phyloP scores from a whole-genome alignment of 2,113 vertebrate species.

The Tetrao urogallus region DNA sequence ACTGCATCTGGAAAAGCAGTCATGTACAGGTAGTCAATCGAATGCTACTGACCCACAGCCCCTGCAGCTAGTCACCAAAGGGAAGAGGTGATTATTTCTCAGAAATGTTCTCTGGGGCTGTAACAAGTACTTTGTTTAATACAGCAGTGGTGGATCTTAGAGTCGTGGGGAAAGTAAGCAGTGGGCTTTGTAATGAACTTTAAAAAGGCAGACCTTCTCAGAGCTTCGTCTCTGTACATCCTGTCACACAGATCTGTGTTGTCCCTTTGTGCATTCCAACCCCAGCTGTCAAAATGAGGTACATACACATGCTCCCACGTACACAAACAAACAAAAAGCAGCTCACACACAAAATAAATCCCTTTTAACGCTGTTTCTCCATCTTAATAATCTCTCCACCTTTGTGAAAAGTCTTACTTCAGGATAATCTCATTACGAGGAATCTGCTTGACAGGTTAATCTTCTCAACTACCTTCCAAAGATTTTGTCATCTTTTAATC shows the following conservation, averaged over 20 bases:
- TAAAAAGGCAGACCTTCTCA: not conserved
- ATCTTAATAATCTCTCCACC: conserved; percentile 15
- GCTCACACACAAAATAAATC: not conserved
- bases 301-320: fast-evolving
- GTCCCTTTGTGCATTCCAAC: not conserved
- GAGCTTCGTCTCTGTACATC: not conserved
- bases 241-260: not conserved
- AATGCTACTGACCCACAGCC: conserved; percentile 18
- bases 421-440: conserved; percentile 29
- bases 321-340: not conserved
- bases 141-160: not conserved
- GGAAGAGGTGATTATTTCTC: conserved; percentile 34
- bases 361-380: not conserved
- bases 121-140: conserved; percentile 44
- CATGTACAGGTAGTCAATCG: not conserved
- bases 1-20: not conserved
- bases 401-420: conserved; percentile 17
- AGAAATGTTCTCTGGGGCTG: conserved; percentile 21
- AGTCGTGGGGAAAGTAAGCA: conserved; percentile 21
- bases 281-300: not conserved
- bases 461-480: conserved; percentile 47
- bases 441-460: conserved; percentile 53
- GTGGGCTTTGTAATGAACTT: conserved; percentile 24
- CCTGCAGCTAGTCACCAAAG: conserved; percentile 15
- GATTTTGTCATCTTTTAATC: conserved; percentile 66